A percentile compares a stretch with the other conserved stretches of the same genome.
Evolutionary conservation across 2,888 invertebrate genomes (phyloP).

Genomic region (Volucella inanis): DNA sequence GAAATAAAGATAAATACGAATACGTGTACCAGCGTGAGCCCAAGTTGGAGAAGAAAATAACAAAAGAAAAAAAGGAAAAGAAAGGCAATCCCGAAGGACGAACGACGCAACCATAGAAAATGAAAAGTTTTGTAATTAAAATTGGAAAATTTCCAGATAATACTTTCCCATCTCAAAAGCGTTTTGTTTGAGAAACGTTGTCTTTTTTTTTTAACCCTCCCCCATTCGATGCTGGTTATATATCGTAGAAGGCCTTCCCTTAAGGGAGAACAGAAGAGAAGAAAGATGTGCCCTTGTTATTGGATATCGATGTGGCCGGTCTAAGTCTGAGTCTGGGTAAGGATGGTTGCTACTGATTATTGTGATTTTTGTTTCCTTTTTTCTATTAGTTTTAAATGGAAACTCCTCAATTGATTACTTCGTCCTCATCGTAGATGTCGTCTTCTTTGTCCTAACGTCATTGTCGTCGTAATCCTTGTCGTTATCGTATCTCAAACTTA

Average conservation of each 20-base stretch:
- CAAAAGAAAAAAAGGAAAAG: not conserved
- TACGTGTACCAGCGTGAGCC: no score
- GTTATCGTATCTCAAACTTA: constrained; percentile 41
- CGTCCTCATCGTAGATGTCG: constrained; percentile 28
- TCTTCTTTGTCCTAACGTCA: not conserved
- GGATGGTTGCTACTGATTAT: constrained; percentile 47
- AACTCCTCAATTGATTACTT: constrained; percentile 63
- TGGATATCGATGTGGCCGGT: not conserved
- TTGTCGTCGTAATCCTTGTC: constrained; percentile 9
- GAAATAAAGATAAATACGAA: constrained; percentile 45
- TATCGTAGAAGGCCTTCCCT: constrained; percentile 6
- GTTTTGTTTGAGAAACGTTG: constrained; percentile 59
- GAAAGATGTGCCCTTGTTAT: constrained; percentile 42
- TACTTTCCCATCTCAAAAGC: constrained; percentile 60
- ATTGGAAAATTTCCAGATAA: constrained; percentile 79
- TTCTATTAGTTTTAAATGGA: constrained; percentile 51
- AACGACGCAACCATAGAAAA: constrained; percentile 77
- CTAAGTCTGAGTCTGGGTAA: not conserved
- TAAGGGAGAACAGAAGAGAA: not conserved
- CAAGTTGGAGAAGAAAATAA: constrained; percentile 1
- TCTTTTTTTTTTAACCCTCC: constrained; percentile 25
- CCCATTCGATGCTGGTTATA: not conserved
- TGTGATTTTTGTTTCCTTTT: constrained; percentile 47
- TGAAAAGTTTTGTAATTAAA: constrained; percentile 82
- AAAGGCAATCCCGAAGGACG: constrained; percentile 25